Base-by-base conservation (phyloP, 2,797 vertebrate genomes). In the Sebastes trivittatus region DNA sequence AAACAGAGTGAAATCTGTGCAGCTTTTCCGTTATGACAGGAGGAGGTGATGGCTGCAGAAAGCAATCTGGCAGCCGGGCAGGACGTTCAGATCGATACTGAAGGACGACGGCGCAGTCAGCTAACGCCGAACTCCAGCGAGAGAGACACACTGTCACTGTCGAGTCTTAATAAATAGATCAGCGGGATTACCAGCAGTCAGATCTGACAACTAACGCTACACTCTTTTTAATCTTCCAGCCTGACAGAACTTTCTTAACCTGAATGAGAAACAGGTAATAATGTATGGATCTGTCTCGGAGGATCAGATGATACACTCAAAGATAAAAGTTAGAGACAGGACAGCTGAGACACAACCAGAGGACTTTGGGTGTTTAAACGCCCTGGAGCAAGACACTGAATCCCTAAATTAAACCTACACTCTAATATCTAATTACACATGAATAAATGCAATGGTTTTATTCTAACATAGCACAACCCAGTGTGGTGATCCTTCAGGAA, bases 21-120 rank as follows among this genome's bases (percentile, higher is more conserved):
- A 54, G 66, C 63, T 68, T 83, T 87, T 52, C 72, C 78, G 78
- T 81, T 54, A 78, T 86, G 91, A 88, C 90, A 87, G 83, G 14
- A 83, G 81, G 75, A 86, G 83, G 85, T 82, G 89, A 88, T 67
- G 80, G 81, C 67, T 81, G 85, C 82, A 82, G 88, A 88, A 89
- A 91, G 87, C 86, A 91, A 87, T 88, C 88, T 87, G 85, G 87
- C 72, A 10, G 76, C 22, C 36, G 16, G 16, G 42, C 89, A 32
- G 83, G 79, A 90, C 74, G 87, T 60, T 86, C 65, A 46, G 85
- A 89, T 92, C 87, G 23, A 93, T 92, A 77, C 58, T 18, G 65
- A 69, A 77, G 82, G 64, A 78, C 52, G 38, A 72, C 73, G n/a
- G 67, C 18, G 8, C 32, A n/a, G 69, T 83, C 74, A 55, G 81